Evolutionary conservation across 2,888 invertebrate species (phyloP), one percentile per base, ranked within the genome.

Genomic region (Coecobrya sp.): DNA sequence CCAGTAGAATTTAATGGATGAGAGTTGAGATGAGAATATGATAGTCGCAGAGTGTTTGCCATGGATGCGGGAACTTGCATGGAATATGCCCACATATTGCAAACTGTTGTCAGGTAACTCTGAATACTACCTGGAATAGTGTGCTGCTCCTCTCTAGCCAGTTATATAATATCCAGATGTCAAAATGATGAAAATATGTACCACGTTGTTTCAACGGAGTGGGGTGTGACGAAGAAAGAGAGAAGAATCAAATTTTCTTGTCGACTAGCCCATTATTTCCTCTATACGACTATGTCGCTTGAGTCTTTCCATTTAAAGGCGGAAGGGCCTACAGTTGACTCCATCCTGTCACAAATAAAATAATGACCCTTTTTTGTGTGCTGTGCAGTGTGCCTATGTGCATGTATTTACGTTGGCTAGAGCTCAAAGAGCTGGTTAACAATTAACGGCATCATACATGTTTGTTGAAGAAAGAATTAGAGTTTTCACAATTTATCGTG

Each of bases 191-290:
- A 79, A 79, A 79, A 52, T 52, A 79, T 79, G 49, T 16, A 49
- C 76, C 52, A 52, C 52, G 25, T 79, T 52, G 49, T 52, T 19
- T 49, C 79, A 79, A 2, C 19, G 52, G 25, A 16, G 55, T 55
- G 25, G 42, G 25, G 7, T 22, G 62, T 62, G n/a, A 22, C 2
- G 36, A 76, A 45, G 25, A 25, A 22, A 52, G 1, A 79, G 73
- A 89, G 65, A 55, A 70, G 82, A 89, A 89, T 89, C 82, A 89
- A 89, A 89, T 82, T 89, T 89, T 89, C 82, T 81, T 70, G 52
- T 27, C 49, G n/a, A 55, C 25, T 36, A 86, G 68, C 68, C 49
- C 86, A 73, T 86, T 86, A 79, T 52, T 79, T 79, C 19, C 79
- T 49, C 52, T 27, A 76, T 49, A 19, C 36, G 42, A 68, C 27